Base-by-base conservation (phyloP, 2,797 vertebrate genomes). In the Momotus momota region DNA sequence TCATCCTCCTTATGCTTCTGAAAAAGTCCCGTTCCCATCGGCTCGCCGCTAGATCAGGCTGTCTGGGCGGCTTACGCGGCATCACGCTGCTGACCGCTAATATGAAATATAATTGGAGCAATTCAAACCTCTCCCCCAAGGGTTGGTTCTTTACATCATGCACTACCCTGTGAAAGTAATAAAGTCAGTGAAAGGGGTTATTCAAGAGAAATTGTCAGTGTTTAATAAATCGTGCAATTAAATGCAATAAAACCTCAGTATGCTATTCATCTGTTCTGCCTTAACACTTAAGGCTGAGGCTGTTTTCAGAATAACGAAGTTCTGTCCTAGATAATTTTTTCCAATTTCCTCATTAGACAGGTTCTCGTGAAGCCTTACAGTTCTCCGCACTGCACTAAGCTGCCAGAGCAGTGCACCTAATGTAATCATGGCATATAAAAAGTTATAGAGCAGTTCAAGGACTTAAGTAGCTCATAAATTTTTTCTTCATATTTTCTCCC, bases 171-270 rank as follows among this genome's bases (percentile, higher is more conserved):
- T 89, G 74, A 97, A 97, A 95, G 96, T 95, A 96, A 94, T 96
- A 95, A 97, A 95, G 74, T 74, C 78, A 88, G 88, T 97, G 94
- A 96, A 96, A 97, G 94, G 86, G 80, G 86, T 95, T 96, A 95
- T 96, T 98, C 96, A 97, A 81, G 83, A 92, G 92, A 95, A 97
- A 96, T 95, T 95, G 93, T 91, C 74, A 64, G 95, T 94, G 82
- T 94, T 97, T 96, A 94, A 95, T 96, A 97, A 97, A 94, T 96
- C 86, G 90, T 91, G 74, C 94, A 96, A 97, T 97, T 96, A 97
- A 92, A 83, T 91, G 95, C 94, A 96, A 85, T 97, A 92, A 97
- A 85, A 70, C 82, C 91, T 90, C 75, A 97, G 87, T 97, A 90
- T 89, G 95, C 94, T 90, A 95, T 93, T 95, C 49, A 61, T 88